Evolutionary conservation across 2,113 vertebrate species (phyloP), one percentile per base, ranked within the genome.

Genomic region (Megaleporinus macrocephalus): DNA sequence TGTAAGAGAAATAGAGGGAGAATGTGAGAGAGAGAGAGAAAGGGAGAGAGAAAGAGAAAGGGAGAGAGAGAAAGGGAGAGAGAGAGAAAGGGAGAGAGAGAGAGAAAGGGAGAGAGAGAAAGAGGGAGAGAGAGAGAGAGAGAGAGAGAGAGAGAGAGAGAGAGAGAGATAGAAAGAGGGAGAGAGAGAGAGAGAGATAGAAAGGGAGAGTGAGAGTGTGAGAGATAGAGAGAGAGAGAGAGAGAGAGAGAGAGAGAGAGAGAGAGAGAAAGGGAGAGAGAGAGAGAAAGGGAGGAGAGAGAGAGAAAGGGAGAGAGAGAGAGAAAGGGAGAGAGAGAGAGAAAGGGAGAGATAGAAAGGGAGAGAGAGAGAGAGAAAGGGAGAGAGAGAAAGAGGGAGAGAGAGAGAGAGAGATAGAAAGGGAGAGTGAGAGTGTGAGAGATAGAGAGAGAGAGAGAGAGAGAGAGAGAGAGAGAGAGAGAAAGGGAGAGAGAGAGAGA

Each of bases 31-130:
- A 33, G 73, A 70, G 22, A 1, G 41, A 36, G 36, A 33, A n/a
- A n/a, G 86, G 85, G 79, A 36, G 74, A 86, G 53, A 29, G 47
- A 12, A 11, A 15, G 11, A 15, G 78, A 70, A 18, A 5, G 29
- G n/a, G 36, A 41, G n/a, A 53, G 26, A 82, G 62, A 27, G 11
- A 29, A 22, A 47, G 5, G 15, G 4, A 59, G 15, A 4, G 33
- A 20, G 18, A 36, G 26, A 36, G 27, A 15, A 16, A 26, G 27
- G 65, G 18, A 26, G 49, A 55, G 49, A 57, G 27, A n/a, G 4
- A 57, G 47, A 73, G 73, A 26, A 22, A 33, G 78, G 65, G n/a
- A 5, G 29, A 29, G 36, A 41, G n/a, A 53, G 26, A 82, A 57
- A 27, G 11, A 29, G 27, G 29, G 5, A 22, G 4, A 59, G 15